phyloP scores from a whole-genome alignment of 2,113 vertebrate species.

The Callipepla squamata region DNA sequence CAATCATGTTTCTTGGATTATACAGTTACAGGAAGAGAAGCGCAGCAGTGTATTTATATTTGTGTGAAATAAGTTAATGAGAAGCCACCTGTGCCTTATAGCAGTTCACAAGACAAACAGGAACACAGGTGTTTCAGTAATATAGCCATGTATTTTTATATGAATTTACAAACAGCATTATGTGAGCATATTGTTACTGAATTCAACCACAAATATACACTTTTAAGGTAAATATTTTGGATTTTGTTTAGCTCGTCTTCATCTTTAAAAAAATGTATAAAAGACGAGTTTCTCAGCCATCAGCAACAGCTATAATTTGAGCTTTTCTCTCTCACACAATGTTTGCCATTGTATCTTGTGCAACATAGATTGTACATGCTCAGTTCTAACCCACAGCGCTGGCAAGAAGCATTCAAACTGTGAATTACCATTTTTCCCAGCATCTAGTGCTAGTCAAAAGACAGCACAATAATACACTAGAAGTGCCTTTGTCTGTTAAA shows the following conservation, averaged over 20 bases:
- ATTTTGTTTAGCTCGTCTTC: conserved; percentile 6
- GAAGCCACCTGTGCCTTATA: conserved; percentile 69
- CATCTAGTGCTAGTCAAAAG: conserved; percentile 76
- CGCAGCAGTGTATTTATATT: conserved; percentile 72
- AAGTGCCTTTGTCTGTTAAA: conserved; percentile 81
- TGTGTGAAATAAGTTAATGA: conserved; percentile 77
- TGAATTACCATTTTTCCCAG: conserved; percentile 85
- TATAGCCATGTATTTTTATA: conserved; percentile 10
- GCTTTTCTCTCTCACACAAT: conserved; percentile 71
- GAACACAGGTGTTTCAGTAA: conserved; percentile 70
- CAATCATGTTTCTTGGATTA: conserved; percentile 70
- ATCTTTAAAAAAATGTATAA: background rate
- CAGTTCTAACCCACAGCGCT: conserved; percentile 63
- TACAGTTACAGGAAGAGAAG: conserved; percentile 63
- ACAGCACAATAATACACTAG: conserved; percentile 81
- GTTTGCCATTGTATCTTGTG: conserved; percentile 73
- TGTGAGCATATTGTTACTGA: conserved; percentile 52
- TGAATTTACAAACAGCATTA: conserved; percentile 63
- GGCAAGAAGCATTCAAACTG: conserved; percentile 79
- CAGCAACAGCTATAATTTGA: conserved; percentile 62
- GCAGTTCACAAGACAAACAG: conserved; percentile 45
- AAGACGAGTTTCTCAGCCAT: conserved; percentile 52
- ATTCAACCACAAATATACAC: background rate
- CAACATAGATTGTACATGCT: conserved; percentile 71
- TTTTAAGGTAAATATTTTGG: conserved; percentile 30